Conservation (phyloP, 2,797 vertebrate species). For the Chelmon rostratus region DNA sequence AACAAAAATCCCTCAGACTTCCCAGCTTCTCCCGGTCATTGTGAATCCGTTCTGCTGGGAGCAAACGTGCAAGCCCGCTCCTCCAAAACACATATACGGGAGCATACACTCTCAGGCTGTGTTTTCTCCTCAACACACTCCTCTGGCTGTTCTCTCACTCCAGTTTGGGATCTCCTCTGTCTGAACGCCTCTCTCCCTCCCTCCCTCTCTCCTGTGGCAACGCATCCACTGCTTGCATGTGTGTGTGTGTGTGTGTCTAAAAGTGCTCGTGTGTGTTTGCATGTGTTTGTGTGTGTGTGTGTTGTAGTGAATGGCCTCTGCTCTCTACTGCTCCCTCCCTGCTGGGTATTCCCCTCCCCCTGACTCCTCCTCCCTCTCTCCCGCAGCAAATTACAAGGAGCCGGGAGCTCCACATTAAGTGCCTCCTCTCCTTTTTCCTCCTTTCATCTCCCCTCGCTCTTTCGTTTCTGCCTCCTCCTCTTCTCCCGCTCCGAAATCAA, state of each 20-base stretch:
- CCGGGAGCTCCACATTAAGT: conserved; percentile 74
- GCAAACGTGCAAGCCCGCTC: conserved; percentile 49
- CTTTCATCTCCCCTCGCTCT: conserved; percentile 39
- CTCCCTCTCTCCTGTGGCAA: conserved; percentile 62
- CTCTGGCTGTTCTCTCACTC: conserved; percentile 44
- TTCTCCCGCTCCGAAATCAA: conserved; percentile 17
- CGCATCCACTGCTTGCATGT: conserved; percentile 68
- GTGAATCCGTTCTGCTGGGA: conserved; percentile 57
- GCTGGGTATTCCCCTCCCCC: conserved; percentile 82
- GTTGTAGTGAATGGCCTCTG: conserved; percentile 81
- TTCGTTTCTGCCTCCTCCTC: conserved; percentile 22
- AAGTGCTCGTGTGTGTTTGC: conserved; percentile 68
- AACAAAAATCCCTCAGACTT: conserved; percentile 46
- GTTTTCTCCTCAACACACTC: conserved; percentile 44
- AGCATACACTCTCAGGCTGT: conserved; percentile 22
- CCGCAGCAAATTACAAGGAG: conserved; percentile 82
- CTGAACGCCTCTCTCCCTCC: conserved; percentile 50
- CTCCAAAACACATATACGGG: conserved; percentile 55
- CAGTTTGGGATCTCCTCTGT: conserved; percentile 59
- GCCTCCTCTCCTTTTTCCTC: conserved; percentile 54
- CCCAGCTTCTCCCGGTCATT: conserved; percentile 64
- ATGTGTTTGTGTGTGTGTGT: conserved; percentile 64
- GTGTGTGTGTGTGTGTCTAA: conserved; percentile 56
- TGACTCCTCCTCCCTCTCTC: conserved; percentile 79
- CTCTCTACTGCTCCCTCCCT: conserved; percentile 77